Percentiles rank a stretch among this genome's conserved stretches.
These are phyloP conservation scores for Thelaira solivaga DNA, from an alignment of 2,888 invertebrate species.

Conservation along the genomic window DNA sequence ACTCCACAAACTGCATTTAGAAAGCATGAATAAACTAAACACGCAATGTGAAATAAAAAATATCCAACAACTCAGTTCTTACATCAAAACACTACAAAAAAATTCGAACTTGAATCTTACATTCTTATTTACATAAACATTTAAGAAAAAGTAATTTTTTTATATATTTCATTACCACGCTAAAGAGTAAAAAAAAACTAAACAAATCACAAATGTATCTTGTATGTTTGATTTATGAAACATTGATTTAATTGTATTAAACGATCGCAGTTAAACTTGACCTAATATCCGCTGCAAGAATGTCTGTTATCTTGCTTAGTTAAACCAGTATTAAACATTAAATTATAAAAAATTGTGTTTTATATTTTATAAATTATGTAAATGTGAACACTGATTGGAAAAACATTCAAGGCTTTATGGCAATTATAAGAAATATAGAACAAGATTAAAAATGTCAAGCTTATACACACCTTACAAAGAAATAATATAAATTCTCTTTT, in stretches of 20 bases:
- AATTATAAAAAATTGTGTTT: not conserved
- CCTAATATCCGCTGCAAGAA: conserved; percentile 43
- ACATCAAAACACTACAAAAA: no score
- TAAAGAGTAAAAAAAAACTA: conserved; percentile 14
- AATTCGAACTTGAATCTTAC: no score
- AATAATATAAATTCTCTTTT: not conserved
- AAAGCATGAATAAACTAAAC: no score
- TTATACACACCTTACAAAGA: not conserved
- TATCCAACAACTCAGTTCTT: no score
- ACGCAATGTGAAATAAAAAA: no score
- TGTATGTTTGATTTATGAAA: not conserved
- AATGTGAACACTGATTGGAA: no score
- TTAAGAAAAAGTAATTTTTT: no score
- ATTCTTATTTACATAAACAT: no score
- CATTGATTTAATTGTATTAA: conserved; percentile 22
- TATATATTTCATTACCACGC: no score
- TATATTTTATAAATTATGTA: not conserved
- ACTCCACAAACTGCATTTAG: no score
- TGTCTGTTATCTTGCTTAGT: conserved; percentile 21
- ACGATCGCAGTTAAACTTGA: conserved; percentile 45
- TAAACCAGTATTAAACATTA: conserved; percentile 11
- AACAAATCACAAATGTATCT: not conserved
- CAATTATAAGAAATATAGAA: conserved; percentile 24
- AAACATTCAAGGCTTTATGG: not conserved
- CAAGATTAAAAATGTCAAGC: not conserved